Conservation (phyloP, 2,797 vertebrate species). For the Champsocephalus gunnari region DNA sequence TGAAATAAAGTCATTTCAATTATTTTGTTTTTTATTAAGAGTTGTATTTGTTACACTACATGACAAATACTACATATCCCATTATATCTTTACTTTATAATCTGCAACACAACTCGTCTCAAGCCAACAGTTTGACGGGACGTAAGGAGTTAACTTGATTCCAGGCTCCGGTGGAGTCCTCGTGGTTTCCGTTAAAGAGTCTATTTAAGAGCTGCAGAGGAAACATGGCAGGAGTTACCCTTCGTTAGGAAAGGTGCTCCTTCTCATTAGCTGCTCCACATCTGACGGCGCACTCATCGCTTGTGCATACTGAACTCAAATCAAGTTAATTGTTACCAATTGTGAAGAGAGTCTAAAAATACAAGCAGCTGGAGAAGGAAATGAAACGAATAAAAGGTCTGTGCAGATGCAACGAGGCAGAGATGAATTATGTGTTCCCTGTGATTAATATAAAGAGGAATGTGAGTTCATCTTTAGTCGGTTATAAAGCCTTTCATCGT, state of each 20-base stretch:
- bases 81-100: no score
- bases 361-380: background rate
- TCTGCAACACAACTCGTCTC: no score
- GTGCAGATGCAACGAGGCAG: no score
- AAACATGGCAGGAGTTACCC: constrained; percentile 63
- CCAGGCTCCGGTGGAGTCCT: constrained; percentile 41
- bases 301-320: constrained; percentile 65
- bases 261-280: constrained; percentile 68
- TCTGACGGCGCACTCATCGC: constrained; percentile 51
- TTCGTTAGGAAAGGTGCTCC: constrained; percentile 51
- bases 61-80: background rate
- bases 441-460: no score
- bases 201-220: constrained; percentile 41
- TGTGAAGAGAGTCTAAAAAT: constrained; percentile 31
- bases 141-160: constrained; percentile 28
- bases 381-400: no score
- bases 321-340: constrained; percentile 65
- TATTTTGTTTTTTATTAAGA: background rate
- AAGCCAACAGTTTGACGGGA: background rate
- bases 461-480: no score
- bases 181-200: constrained; percentile 41
- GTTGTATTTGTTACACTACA: background rate
- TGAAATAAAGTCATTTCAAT: background rate
- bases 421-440: no score
- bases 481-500: no score